phyloP scores from a whole-genome alignment of 2,888 invertebrate species.

The Drosophila prostipennis region DNA sequence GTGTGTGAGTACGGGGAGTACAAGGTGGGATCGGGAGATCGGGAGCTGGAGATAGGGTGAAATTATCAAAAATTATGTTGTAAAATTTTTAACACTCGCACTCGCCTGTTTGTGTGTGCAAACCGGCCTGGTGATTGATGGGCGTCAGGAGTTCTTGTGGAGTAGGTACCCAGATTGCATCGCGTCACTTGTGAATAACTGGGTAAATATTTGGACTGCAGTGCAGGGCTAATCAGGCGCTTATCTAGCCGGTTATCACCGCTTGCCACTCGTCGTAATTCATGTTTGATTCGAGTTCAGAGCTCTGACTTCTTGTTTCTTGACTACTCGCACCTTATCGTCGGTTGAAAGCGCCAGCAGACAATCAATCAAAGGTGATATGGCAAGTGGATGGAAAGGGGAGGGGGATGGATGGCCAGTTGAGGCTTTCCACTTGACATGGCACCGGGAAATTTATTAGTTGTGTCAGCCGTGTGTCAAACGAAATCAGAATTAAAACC shows the following conservation, averaged over 20 bases:
- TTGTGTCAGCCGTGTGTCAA: conserved; percentile 74
- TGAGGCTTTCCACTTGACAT: conserved; percentile 49
- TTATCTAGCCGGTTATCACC: conserved; percentile 62
- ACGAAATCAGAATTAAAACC: conserved; percentile 67
- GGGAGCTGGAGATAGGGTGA: conserved; percentile 43
- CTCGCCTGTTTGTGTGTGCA: conserved; percentile 53
- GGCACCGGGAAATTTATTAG: conserved; percentile 65
- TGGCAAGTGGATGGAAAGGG: conserved; percentile 5
- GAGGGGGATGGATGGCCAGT: conserved; percentile 30
- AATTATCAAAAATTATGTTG: conserved; percentile 80
- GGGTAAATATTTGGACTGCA: conserved; percentile 64
- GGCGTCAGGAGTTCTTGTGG: conserved; percentile 3
- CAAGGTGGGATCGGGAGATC: background rate
- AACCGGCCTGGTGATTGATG: conserved; percentile 71
- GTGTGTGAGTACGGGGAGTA: too few species aligned
- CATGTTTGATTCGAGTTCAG: conserved; percentile 38
- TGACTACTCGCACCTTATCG: conserved; percentile 48
- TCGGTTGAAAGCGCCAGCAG: conserved; percentile 32
- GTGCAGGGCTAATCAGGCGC: conserved; percentile 70
- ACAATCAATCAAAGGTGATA: conserved; percentile 62
- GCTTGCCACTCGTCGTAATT: conserved; percentile 57
- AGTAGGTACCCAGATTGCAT: conserved; percentile 40
- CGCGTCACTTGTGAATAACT: conserved; percentile 76
- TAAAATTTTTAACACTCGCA: conserved; percentile 75
- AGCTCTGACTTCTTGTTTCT: conserved; percentile 10